Base-by-base conservation (phyloP, 2,113 vertebrate genomes). In the Meles meles region DNA sequence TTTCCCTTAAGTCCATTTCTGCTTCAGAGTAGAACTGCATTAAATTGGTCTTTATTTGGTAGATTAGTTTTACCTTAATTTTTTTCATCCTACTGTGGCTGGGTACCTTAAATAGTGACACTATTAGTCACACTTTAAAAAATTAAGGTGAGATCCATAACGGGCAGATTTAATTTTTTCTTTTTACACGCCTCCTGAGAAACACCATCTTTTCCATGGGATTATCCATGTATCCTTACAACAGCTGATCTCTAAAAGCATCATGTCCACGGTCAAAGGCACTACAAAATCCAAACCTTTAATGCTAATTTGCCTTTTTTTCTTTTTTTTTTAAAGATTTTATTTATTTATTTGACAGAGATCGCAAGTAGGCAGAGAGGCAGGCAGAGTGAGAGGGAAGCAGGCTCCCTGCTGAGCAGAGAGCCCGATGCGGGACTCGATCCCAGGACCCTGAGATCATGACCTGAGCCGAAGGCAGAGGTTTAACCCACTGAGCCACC, bases 301-400 rank as follows among this genome's bases (percentile, higher is more conserved):
- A 86, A 65, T 83, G 67, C 52, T 86, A 71, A 93, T 87, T 71
- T 80, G 52, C 59, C 72, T 25, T 92, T 94, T 88, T 42, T 77
- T 23, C 81, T 96, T 96, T 91, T 88, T 42, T 77, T 23, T 76
- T 96, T 96, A n/a, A n/a, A n/a, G n/a, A n/a, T n/a, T n/a, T n/a
- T n/a, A n/a, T n/a, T n/a, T n/a, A n/a, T n/a, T n/a, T n/a, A n/a
- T n/a, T n/a, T n/a, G n/a, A n/a, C n/a, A n/a, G n/a, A n/a, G n/a
- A n/a, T n/a, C n/a, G n/a, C n/a, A n/a, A n/a, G n/a, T n/a, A n/a
- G n/a, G n/a, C n/a, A n/a, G n/a, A n/a, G n/a, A n/a, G n/a, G n/a
- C n/a, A n/a, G n/a, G n/a, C n/a, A n/a, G n/a, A n/a, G n/a, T n/a
- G n/a, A n/a, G n/a, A n/a, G n/a, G n/a, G n/a, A n/a, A n/a, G n/a